Evolutionary conservation across 2,113 vertebrate species (phyloP).

Genomic region (Irena cyanogastra): DNA sequence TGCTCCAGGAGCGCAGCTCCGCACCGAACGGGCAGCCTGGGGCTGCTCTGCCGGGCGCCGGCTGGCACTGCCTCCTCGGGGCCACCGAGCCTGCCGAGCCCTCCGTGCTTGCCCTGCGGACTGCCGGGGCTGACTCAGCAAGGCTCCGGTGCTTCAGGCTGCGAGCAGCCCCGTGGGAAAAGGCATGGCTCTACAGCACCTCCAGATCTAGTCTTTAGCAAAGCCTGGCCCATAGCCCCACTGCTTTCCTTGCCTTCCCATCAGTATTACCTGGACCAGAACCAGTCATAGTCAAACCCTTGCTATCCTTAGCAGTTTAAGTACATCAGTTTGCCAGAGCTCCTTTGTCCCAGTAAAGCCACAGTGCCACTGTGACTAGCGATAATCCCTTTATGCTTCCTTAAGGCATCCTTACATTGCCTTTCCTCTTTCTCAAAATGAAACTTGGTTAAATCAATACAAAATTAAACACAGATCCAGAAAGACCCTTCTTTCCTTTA

Average conservation of each 20-base stretch:
- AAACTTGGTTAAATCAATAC: background rate
- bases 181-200: accelerated
- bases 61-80: background rate
- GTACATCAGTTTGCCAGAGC: background rate
- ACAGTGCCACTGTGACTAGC: background rate
- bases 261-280: background rate
- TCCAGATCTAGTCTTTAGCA: background rate
- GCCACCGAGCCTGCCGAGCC: background rate
- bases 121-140: background rate
- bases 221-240: background rate
- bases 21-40: background rate
- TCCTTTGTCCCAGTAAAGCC: background rate
- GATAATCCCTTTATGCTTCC: background rate
- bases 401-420: too few species aligned
- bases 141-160: accelerated
- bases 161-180: background rate
- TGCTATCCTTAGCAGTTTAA: background rate
- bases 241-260: background rate
- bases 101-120: background rate
- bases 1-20: too few species aligned
- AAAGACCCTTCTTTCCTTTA: background rate
- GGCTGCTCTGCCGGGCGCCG: background rate
- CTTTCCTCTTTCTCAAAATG: background rate
- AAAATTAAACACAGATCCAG: background rate
- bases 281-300: background rate